Evolutionary conservation across 2,113 vertebrate species (phyloP), one percentile per base, ranked within the genome.

Genomic region (Nerophis ophidion): DNA sequence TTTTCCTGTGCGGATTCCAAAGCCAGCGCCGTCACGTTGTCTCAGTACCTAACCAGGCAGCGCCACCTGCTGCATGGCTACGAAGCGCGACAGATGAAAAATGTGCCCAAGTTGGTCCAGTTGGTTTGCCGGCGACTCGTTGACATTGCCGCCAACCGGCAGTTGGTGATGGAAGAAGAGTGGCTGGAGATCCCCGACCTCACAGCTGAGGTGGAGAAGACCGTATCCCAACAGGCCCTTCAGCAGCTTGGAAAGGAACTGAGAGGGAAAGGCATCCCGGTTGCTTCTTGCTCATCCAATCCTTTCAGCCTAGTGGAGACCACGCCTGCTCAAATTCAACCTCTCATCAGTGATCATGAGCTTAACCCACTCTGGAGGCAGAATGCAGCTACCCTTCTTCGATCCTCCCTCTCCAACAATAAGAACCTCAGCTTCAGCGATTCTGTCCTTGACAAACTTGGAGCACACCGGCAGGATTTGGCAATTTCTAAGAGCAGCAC

Each of bases 51-150:
- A 36, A 94, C 90, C 40, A 92, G 95, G 15, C 97, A 99, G 89
- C 92, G 91, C 54, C 96, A 98, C 65, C 88, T 99, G 71, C 92
- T 99, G 42, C 97, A 99, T 0, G 97, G 97, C 46, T 97, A 96
- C 0, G 97, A 99, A 82, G 95, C 96, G 0, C 89, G 97, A 35
- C 90, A 93, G 73, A 92, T 99, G 87, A 98, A 93, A 74, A 84
- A 97, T 0, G 91, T 98, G 83, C 97, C 97, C 75, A 99, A 98
- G 76, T 92, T 98, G 7, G 56, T 99, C 40, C 92, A 96, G 57
- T 77, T 98, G 0, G 86, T 94, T 36, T 99, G 96, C 88, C 89
- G 87, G 66, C 58, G 94, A 48, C 85, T 99, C 6, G 56, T 95
- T 5, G 92, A 94, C 81, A 84, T 98, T 19, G 93, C 92, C 1